phyloP scores from a whole-genome alignment of 35 echinoderm and acorn worm genomes.

The Strongylocentrotus purpuratus region DNA sequence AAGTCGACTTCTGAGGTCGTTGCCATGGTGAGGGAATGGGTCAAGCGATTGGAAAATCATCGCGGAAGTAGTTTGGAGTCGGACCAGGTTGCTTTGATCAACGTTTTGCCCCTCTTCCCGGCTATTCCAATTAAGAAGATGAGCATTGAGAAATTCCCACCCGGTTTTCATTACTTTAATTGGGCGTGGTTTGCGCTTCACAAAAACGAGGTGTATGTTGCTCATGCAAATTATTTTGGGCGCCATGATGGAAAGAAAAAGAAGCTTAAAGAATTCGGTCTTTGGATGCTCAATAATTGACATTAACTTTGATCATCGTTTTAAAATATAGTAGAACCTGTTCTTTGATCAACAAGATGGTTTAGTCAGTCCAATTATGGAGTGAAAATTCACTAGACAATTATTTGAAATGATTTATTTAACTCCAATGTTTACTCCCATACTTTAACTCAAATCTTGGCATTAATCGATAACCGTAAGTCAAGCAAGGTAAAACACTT shows the following conservation, averaged over 20 bases:
- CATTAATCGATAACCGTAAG: too few relatives aligned
- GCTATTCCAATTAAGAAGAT: background rate
- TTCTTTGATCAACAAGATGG: too few relatives aligned
- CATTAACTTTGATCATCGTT: background rate
- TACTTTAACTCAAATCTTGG: too few relatives aligned
- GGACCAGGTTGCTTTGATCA: slow-evolving; percentile 29
- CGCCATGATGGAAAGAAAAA: slow-evolving; percentile 46
- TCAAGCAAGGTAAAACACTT: too few relatives aligned
- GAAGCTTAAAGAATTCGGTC: background rate
- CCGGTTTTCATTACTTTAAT: slow-evolving; percentile 14
- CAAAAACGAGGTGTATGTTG: slow-evolving; percentile 13
- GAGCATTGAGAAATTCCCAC: slow-evolving; percentile 33
- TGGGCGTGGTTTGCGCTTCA: background rate
- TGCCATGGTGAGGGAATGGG: slow-evolving; percentile 43
- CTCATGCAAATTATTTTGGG: slow-evolving; percentile 34
- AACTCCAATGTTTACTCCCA: too few relatives aligned
- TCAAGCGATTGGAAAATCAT: slow-evolving; percentile 25
- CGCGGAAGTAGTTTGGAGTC: background rate
- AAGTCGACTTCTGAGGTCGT: background rate
- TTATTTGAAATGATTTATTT: too few relatives aligned
- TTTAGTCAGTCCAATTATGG: too few relatives aligned
- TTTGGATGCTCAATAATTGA: slow-evolving; percentile 35
- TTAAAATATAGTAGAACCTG: background rate
- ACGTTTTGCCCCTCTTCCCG: background rate
- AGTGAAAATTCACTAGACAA: too few relatives aligned